phyloP scores from a whole-genome alignment of 2,797 vertebrate genomes.

The Alcedo quadribrachys region DNA sequence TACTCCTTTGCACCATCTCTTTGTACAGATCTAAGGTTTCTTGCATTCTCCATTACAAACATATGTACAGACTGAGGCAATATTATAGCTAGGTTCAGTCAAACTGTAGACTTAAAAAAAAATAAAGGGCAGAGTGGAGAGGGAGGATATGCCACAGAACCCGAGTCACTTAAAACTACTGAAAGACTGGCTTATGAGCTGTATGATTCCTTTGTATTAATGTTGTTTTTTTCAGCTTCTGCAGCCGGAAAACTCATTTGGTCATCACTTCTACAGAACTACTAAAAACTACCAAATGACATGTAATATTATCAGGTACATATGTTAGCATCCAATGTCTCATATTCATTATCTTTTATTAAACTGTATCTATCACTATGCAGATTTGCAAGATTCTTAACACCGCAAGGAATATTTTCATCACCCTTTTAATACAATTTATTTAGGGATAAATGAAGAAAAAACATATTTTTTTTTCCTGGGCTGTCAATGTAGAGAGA shows the following conservation, averaged over 20 bases:
- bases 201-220: not conserved
- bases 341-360: not conserved
- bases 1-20: not conserved
- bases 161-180: not conserved
- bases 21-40: not conserved
- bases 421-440: not conserved
- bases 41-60: not conserved
- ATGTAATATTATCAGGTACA: not conserved
- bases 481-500: not conserved
- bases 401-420: not conserved
- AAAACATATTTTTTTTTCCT: not conserved
- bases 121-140: not conserved
- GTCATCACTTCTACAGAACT: not conserved
- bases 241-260: not conserved
- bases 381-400: not conserved
- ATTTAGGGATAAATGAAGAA: not conserved
- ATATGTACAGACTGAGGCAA: rapidly evolving
- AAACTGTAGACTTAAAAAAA: not conserved
- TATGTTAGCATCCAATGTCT: rapidly evolving
- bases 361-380: not conserved
- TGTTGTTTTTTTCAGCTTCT: not conserved
- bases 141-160: not conserved
- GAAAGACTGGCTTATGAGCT: not conserved
- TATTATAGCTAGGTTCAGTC: not conserved
- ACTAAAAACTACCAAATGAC: not conserved